Evolutionary conservation across 2,797 vertebrate species (phyloP).

Genomic region (Ciconia nigra): DNA sequence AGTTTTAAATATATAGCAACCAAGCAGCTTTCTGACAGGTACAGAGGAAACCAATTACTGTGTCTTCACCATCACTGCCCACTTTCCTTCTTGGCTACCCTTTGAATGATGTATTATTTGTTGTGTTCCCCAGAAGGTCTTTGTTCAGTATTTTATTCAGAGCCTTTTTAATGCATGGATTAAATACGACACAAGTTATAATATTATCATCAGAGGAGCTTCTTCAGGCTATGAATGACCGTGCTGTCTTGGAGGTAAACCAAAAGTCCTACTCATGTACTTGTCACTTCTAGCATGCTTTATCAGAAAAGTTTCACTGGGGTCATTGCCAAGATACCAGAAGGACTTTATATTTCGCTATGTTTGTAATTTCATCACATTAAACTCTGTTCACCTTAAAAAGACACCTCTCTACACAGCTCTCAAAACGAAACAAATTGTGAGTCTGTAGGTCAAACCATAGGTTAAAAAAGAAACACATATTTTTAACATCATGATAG

Average conservation of each 20-base stretch:
- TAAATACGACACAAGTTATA: background rate
- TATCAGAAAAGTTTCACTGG: background rate
- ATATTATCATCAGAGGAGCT: background rate
- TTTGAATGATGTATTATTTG: background rate
- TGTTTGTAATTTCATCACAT: background rate
- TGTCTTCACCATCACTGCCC: background rate
- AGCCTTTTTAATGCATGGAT: background rate
- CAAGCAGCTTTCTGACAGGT: conserved; percentile 2
- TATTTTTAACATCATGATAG: background rate
- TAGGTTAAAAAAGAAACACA: background rate
- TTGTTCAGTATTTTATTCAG: background rate
- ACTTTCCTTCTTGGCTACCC: background rate
- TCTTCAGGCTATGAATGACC: conserved; percentile 12
- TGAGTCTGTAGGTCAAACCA: background rate
- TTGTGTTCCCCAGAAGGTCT: conserved; percentile 22
- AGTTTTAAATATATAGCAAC: conserved; percentile 7
- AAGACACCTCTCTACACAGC: background rate
- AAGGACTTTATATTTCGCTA: conserved; percentile 7
- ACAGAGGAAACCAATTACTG: conserved; percentile 17
- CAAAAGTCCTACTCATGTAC: background rate
- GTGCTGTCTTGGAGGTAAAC: background rate
- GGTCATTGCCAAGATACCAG: conserved; percentile 5
- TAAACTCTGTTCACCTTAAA: background rate
- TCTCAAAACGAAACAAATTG: background rate
- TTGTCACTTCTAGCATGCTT: background rate